Base-by-base conservation (phyloP, 1,140 invertebrate genomes). In the Conus ventricosus region DNA sequence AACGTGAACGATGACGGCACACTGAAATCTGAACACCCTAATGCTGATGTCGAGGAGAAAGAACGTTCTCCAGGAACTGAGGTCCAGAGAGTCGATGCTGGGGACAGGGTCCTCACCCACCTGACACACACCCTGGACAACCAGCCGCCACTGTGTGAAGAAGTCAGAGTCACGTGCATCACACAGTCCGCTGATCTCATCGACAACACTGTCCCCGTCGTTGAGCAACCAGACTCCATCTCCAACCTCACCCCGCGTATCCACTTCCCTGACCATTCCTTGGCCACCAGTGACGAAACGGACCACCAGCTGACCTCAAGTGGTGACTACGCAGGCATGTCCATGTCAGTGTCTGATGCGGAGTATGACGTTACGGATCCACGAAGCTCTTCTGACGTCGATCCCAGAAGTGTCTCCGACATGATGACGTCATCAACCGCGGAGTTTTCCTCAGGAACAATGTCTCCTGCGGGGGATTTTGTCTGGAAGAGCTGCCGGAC, bases 331-430 rank as follows among this genome's bases (percentile, higher is more conserved):
- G 63, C 87, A 27, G 55, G 78, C n/a, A 71, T 88, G 60, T 82
- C 51, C 60, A 81, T 88, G 76, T 82, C 78, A 3, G 78, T 87
- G 23, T 87, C 86, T 57, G 86, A 87, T 25, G 27, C n/a, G n/a
- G 86, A 87, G 23, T 60, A 20, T 87, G 75, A 87, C 78, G 53
- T 63, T 57, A 81, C 60, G 39, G 87, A 88, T 7, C 87, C 57
- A 17, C 76, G 80, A 81, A 85, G 84, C 51, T 6, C 63, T 17
- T 85, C 84, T 15, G 84, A 85, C 39, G 13, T 39, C 23, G 84
- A 85, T n/a, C 84, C 84, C 13, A 67, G 84, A n/a, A 88, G 87
- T 51, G 39, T 88, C 15, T 88, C 87, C 63, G 87, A 88, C 76
- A 88, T 88, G 87, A 83, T 83, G 81, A 88, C 80, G 55, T 88